Evolutionary conservation across 2,797 vertebrate species (phyloP).

Genomic region (Uromys caudimaculatus): DNA sequence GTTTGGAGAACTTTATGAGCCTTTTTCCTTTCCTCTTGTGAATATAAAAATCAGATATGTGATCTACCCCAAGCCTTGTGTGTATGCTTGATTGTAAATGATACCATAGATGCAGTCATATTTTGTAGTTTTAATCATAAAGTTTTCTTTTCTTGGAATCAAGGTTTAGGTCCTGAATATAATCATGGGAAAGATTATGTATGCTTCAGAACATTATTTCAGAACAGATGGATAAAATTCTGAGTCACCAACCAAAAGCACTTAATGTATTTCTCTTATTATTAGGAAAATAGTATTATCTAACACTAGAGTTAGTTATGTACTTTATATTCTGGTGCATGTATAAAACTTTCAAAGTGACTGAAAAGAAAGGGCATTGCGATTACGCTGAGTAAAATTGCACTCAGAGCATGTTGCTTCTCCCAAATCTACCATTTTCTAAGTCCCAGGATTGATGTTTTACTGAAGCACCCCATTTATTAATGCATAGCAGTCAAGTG

Average conservation of each 20-base stretch:
- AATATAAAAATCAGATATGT: neutral
- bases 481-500: constrained; percentile 3
- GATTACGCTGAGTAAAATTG: neutral
- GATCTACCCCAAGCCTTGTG: neutral
- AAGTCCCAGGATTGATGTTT: constrained; percentile 6
- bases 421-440: neutral
- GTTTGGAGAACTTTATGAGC: neutral
- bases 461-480: constrained; percentile 3
- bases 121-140: neutral
- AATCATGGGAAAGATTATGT: neutral
- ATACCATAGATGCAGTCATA: neutral
- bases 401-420: constrained; percentile 18
- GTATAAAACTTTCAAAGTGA: neutral
- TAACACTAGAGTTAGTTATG: neutral
- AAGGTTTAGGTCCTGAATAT: neutral
- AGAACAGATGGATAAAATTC: neutral
- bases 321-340: constrained; percentile 16
- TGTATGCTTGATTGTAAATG: neutral
- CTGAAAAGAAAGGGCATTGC: constrained; percentile 7
- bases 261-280: constrained; percentile 22
- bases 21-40: neutral
- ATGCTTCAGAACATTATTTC: neutral
- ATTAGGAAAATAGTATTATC: constrained; percentile 8
- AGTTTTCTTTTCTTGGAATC: neutral
- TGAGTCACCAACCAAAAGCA: neutral